Evolutionary conservation across 2,113 vertebrate species (phyloP), one percentile per base, ranked within the genome.

Genomic region (Melanotaenia duboulayi): DNA sequence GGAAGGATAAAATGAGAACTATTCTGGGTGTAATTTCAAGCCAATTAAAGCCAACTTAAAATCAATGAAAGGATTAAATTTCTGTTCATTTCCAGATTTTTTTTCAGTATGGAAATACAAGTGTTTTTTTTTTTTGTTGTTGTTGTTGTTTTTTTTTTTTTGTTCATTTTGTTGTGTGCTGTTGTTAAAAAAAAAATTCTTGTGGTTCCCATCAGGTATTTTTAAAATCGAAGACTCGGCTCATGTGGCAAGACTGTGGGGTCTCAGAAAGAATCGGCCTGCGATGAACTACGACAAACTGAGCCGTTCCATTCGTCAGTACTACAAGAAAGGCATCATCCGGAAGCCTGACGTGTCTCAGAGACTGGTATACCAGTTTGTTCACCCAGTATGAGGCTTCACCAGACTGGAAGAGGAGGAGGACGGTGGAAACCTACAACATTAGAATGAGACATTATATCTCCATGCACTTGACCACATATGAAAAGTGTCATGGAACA

Each of bases 281-380:
- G 97, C 98, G 64, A 99, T 99, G 97, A 99, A 99, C 94, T 99
- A 99, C 20, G 98, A 99, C 94, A 99, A 99, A 82, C 94, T 99
- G 88, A 99, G 98, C 91, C 98, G 98, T 77, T 99, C 98, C 89
- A 99, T 99, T 87, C 96, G 98, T 54, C 98, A 99, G 89, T 99
- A 99, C 94, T 99, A 99, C 91, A 99, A 98, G 92, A 99, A 99
- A 81, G 97, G 97, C 17, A 99, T 99, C 90, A 99, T 99, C 83
- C 95, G 97, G 1, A 99, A 99, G 67, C 97, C 98, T 0, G 96
- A 97, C 68, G 94, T 98, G 87, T 99, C 98, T 59, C 98, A 99
- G 93, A 96, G 98, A 87, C 96, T 99, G 22, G 98, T 99, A 71
- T 99, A 99, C 90, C 98, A 99, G 93, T 99, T 99, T 0, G 97